These are phyloP conservation scores for Trypoxylus dichotomus DNA, from an alignment of 1,140 invertebrate genomes.

Conservation along the genomic window DNA sequence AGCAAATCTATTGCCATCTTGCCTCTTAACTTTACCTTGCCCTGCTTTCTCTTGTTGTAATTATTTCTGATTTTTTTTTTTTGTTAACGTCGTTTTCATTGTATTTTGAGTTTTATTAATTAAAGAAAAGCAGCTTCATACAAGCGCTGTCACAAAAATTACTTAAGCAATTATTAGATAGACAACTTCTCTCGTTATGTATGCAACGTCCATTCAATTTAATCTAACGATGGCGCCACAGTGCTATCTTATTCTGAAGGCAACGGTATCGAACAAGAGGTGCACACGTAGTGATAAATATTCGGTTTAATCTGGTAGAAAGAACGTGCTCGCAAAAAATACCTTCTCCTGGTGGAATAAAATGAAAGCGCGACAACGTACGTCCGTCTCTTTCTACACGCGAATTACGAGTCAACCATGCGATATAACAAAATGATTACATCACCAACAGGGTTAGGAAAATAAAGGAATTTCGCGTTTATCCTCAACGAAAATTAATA, in stretches of 20 bases:
- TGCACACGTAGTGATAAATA: constrained; percentile 1
- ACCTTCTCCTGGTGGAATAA: background rate
- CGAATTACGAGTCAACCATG: background rate
- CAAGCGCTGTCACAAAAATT: too few relatives aligned
- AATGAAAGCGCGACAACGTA: background rate
- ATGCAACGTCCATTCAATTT: background rate
- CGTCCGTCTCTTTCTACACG: background rate
- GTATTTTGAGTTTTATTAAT: too few relatives aligned
- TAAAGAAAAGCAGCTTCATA: too few relatives aligned
- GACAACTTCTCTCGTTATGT: too few relatives aligned
- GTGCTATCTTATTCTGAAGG: background rate
- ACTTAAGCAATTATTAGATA: too few relatives aligned
- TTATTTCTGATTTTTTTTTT: too few relatives aligned
- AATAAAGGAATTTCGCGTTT: background rate
- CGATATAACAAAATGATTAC: constrained; percentile 7
- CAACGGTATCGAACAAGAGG: background rate
- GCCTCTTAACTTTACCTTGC: too few relatives aligned
- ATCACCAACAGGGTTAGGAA: background rate
- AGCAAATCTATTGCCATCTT: too few relatives aligned
- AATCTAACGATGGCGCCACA: background rate
- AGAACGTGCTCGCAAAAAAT: constrained; percentile 6
- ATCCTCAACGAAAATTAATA: background rate
- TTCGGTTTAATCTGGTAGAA: constrained; percentile 21
- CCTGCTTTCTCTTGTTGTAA: too few relatives aligned
- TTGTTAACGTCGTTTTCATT: too few relatives aligned